Evolutionary conservation across 1,140 invertebrate species (phyloP).

Genomic region (Hestina assimilis): DNA sequence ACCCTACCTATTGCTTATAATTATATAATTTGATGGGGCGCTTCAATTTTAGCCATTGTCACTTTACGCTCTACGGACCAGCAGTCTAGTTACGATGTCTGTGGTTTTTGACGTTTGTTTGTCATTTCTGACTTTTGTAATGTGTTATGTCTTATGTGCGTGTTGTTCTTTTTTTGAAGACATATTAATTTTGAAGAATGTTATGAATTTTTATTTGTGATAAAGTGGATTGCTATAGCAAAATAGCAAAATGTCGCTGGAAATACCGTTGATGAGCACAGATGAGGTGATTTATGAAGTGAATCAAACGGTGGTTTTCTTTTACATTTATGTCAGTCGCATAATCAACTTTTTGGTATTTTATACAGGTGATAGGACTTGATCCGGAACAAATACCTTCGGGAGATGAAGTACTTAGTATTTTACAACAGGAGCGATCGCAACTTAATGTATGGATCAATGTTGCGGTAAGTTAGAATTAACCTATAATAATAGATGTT

Average conservation of each 20-base stretch:
- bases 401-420: slow-evolving; percentile 95
- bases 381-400: slow-evolving; percentile 95
- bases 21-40: too few relatives aligned
- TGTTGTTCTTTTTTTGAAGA: too few relatives aligned
- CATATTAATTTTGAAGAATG: slow-evolving; percentile 1
- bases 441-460: slow-evolving; percentile 97
- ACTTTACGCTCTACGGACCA: too few relatives aligned
- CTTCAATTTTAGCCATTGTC: too few relatives aligned
- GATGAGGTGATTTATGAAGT: slow-evolving; percentile 85
- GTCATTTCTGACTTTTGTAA: too few relatives aligned
- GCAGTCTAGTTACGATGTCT: too few relatives aligned
- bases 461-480: slow-evolving; percentile 89
- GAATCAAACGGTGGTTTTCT: slow-evolving; percentile 45
- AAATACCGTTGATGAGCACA: slow-evolving; percentile 94
- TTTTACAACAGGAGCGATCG: slow-evolving; percentile 95
- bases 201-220: slow-evolving; percentile 17
- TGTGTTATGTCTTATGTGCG: too few relatives aligned
- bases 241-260: slow-evolving; percentile 83
- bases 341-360: slow-evolving; percentile 39
- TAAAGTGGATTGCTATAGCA: slow-evolving; percentile 9
- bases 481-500: slow-evolving; percentile 41
- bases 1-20: too few relatives aligned
- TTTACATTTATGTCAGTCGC: slow-evolving; percentile 26
- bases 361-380: slow-evolving; percentile 92
- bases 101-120: too few relatives aligned